Evolutionary conservation across 2,113 vertebrate genomes (phyloP), one percentile per base, ranked within the genome.

Genomic region (Ifrita kowaldi): DNA sequence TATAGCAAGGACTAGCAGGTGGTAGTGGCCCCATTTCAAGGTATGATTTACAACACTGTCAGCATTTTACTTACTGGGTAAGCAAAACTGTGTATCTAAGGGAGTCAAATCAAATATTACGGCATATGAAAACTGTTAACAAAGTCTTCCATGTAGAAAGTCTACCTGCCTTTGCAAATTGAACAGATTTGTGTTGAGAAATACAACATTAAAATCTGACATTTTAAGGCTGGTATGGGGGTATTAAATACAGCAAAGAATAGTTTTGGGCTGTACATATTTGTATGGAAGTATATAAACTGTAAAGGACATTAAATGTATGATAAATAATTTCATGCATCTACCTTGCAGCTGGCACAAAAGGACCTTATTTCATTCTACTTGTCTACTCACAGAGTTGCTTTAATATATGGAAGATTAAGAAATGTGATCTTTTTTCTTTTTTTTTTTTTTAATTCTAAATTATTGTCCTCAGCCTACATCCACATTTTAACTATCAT

Each of bases 101-200:
- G 65, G 77, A 90, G 65, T 77, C 82, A 95, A 62, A 89, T 89
- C 86, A 94, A 95, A 93, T 89, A 94, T 55, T 81, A 89, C 95
- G 49, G n/a, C n/a, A 62, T 33, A 90, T 57, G 30, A 89, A 95
- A 95, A 33, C 86, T 52, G 35, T 68, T 85, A 94, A 65, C 64
- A 67, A 86, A 88, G 30, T 79, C 88, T 87, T 81, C 60, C 82
- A 56, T 60, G 63, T 68, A 80, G 67, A 93, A 96, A 94, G 70
- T 64, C 74, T 89, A 80, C 59, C 84, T 63, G 74, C 30, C 67
- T 68, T 76, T 90, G 88, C 68, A 93, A 96, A 78, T 21, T 23
- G 44, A 85, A 59, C 11, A 32, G 37, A 62, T 84, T 37, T 46
- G 28, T 74, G 15, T 33, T 1, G 2, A 86, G 41, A 94, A 92